These are phyloP conservation scores for Neodiprion fabricii DNA, from an alignment of 1,140 invertebrate genomes.

Conservation along the genomic window DNA sequence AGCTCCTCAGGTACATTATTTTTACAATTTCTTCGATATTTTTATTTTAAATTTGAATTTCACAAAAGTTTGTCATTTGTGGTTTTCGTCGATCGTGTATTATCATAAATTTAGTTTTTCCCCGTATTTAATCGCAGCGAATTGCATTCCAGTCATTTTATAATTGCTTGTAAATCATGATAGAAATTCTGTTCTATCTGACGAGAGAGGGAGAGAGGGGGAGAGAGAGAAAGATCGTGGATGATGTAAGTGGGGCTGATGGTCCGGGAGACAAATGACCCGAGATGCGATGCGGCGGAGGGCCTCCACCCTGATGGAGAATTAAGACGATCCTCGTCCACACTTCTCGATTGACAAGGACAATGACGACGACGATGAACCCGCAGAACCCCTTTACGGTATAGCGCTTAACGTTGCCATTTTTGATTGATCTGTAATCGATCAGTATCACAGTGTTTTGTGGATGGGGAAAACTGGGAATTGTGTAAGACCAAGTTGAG, in stretches of 20 bases:
- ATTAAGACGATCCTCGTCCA: not conserved
- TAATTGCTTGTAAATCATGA: no score
- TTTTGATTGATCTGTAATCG: not conserved
- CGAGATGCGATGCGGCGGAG: conserved; percentile 38
- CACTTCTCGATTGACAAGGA: not conserved
- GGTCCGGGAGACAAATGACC: conserved; percentile 51
- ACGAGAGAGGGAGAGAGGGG: conserved; percentile 24
- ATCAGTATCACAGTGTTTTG: no score
- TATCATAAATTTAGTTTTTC: no score
- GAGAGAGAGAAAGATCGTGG: conserved; percentile 24
- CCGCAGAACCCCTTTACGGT: not conserved
- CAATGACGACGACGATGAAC: not conserved
- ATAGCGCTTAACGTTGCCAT: not conserved
- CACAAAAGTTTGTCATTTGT: no score
- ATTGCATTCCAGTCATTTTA: no score
- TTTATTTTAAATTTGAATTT: no score
- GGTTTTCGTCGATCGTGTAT: no score
- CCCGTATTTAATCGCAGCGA: no score
- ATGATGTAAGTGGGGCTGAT: not conserved
- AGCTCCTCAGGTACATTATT: no score
- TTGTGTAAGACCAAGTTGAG: no score
- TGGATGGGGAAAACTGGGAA: no score
- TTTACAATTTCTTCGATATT: no score
- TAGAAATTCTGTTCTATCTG: not conserved
- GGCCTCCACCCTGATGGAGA: not conserved